Percentiles rank a stretch among this genome's conserved stretches.
Conservation (phyloP, 2,113 vertebrate genomes). For the Miniopterus natalensis region DNA sequence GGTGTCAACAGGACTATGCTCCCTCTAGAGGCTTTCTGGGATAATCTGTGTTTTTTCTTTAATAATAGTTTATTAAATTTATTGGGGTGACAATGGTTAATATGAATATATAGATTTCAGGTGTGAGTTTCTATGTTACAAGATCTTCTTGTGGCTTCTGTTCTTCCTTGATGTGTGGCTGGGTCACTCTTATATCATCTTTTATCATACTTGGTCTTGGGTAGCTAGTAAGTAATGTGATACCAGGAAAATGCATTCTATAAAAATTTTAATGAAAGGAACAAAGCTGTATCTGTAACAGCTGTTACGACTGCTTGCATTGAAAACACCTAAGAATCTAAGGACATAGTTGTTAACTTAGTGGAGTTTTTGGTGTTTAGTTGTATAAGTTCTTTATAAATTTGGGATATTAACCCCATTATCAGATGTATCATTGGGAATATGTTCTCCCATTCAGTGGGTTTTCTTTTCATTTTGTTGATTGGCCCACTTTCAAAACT, state of each 20-base stretch:
- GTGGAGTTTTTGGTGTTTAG: background rate
- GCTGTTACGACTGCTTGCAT: background rate
- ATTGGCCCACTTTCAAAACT: background rate
- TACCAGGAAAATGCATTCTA: background rate
- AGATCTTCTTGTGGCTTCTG: too few species aligned
- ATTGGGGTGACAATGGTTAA: background rate
- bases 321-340: background rate
- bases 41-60: background rate
- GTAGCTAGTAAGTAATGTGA: background rate
- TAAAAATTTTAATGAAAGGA: background rate
- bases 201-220: background rate
- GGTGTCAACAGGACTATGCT: background rate
- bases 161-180: too few species aligned
- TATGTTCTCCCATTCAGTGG: background rate
- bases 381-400: background rate
- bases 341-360: background rate
- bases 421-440: background rate
- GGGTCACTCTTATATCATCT: background rate
- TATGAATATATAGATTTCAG: background rate
- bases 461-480: background rate
- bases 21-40: background rate
- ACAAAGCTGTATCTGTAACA: background rate
- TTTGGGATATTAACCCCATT: background rate
- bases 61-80: background rate
- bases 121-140: background rate